These are phyloP conservation scores for Lemur catta DNA, from an alignment of 2,797 vertebrate genomes.

Conservation along the genomic window DNA sequence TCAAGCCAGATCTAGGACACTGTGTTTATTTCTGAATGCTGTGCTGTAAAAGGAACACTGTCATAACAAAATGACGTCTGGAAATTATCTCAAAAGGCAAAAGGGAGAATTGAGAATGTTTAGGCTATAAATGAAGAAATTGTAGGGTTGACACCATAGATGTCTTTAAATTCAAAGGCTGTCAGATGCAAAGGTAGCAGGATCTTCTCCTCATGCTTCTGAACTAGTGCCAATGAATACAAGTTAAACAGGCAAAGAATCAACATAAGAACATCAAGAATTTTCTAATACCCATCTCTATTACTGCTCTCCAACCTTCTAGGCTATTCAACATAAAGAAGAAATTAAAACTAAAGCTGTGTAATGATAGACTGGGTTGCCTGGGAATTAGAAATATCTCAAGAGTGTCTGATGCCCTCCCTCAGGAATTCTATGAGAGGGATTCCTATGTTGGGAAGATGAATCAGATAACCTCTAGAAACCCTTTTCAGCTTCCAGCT, in stretches of 20 bases:
- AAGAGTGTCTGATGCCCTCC: neutral
- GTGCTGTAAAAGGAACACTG: neutral
- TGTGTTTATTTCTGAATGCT: conserved; percentile 36
- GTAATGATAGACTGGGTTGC: neutral
- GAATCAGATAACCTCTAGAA: neutral
- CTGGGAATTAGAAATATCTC: neutral
- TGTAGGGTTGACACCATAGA: neutral
- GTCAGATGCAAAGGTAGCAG: neutral
- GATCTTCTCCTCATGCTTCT: neutral
- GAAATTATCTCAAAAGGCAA: conserved; percentile 11
- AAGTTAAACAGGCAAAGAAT: neutral
- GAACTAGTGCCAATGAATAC: neutral
- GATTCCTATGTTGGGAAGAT: neutral
- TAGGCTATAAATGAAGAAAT: neutral
- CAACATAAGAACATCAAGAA: neutral
- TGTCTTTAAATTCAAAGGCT: neutral
- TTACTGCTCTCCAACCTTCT: neutral
- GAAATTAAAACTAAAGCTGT: neutral
- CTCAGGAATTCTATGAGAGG: neutral
- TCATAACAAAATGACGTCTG: conserved; percentile 44
- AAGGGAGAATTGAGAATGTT: neutral
- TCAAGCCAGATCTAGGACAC: neutral
- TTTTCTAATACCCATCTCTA: neutral
- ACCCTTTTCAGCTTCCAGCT: neutral
- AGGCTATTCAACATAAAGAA: neutral